phyloP scores from a whole-genome alignment of 2,888 invertebrate genomes.

The Meandrusa payeni region DNA sequence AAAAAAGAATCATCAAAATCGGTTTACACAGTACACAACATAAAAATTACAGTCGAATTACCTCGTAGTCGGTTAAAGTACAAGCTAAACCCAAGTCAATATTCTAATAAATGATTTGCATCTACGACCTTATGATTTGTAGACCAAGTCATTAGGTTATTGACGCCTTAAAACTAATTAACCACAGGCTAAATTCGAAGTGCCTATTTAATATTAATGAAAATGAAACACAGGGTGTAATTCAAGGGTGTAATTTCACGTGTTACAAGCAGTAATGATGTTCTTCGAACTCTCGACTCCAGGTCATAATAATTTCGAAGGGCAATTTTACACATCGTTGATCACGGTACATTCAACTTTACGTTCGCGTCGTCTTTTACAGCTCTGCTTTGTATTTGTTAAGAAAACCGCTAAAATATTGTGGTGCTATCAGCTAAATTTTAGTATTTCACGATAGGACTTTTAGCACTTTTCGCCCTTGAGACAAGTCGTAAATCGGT shows the following conservation, averaged over 20 bases:
- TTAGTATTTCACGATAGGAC: constrained; percentile 1
- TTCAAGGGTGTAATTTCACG: constrained; percentile 8
- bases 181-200: too few relatives aligned
- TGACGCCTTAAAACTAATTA: too few relatives aligned
- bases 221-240: constrained; percentile 1
- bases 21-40: too few relatives aligned
- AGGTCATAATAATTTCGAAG: constrained; percentile 8
- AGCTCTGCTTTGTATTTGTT: constrained; percentile 7
- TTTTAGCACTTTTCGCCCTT: constrained; percentile 5
- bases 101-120: too few relatives aligned
- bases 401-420: constrained; percentile 4
- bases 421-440: constrained; percentile 7
- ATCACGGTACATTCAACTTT: constrained; percentile 11
- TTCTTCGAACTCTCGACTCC: constrained; percentile 1
- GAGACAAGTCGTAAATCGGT: constrained; percentile 8
- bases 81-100: too few relatives aligned
- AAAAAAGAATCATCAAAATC: too few relatives aligned
- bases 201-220: too few relatives aligned
- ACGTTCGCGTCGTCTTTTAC: constrained; percentile 5
- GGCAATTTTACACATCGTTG: constrained; percentile 15
- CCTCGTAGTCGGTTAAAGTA: too few relatives aligned
- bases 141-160: too few relatives aligned
- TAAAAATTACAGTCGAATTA: too few relatives aligned
- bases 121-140: too few relatives aligned
- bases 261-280: constrained; percentile 1